These are phyloP conservation scores for Limonius californicus DNA, from an alignment of 1,140 invertebrate genomes.

Conservation along the genomic window DNA sequence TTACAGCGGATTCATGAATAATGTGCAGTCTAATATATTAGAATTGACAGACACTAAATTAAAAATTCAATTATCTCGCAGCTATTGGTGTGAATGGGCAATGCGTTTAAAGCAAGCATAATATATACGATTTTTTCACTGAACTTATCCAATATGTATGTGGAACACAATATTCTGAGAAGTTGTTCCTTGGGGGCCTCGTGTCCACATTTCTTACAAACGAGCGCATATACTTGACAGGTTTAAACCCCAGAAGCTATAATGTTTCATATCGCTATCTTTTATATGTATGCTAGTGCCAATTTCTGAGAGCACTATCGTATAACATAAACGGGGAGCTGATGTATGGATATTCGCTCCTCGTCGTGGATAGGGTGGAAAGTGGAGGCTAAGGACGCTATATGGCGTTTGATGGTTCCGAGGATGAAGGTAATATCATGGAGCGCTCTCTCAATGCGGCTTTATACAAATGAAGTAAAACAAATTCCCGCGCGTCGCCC, in stretches of 20 bases:
- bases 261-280: conserved; percentile 39
- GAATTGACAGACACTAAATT: neutral
- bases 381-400: conserved; percentile 29
- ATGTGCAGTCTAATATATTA: neutral
- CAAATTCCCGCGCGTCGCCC: conserved; percentile 31
- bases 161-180: conserved; percentile 18
- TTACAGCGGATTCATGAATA: neutral
- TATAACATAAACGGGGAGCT: conserved; percentile 34
- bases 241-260: conserved; percentile 38
- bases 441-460: conserved; percentile 22
- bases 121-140: conserved; percentile 12
- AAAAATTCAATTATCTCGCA: conserved; percentile 2
- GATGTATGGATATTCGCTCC: conserved; percentile 30
- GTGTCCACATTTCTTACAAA: conserved; percentile 34
- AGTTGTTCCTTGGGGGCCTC: conserved; percentile 18
- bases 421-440: conserved; percentile 29
- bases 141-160: conserved; percentile 14
- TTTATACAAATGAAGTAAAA: conserved; percentile 40
- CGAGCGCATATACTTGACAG: conserved; percentile 36
- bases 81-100: neutral
- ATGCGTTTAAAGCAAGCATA: neutral
- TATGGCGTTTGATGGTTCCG: conserved; percentile 26
- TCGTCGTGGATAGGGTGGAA: conserved; percentile 27
- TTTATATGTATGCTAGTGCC: conserved; percentile 38
- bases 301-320: conserved; percentile 35